phyloP scores from a whole-genome alignment of 2,113 vertebrate species.

The Rhombomys opimus region DNA sequence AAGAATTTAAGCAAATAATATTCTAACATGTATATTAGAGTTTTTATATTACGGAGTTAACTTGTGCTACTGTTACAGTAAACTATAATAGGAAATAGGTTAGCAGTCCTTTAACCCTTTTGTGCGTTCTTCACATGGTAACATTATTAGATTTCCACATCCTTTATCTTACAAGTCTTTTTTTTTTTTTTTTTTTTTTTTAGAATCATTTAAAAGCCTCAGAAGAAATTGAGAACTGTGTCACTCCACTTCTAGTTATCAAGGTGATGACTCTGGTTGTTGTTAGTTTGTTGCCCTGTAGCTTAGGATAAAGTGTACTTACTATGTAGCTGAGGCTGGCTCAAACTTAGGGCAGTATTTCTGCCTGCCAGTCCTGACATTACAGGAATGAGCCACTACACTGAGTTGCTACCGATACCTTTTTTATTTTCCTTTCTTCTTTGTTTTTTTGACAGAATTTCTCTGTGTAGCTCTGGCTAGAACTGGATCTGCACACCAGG shows the following conservation, averaged over 20 bases:
- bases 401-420: background rate
- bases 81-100: background rate
- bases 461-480: too few species aligned
- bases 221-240: background rate
- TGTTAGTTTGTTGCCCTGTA: background rate
- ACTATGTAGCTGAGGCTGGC: background rate
- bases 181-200: background rate
- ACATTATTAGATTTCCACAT: background rate
- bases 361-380: background rate
- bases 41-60: background rate
- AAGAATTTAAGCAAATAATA: slow-evolving; percentile 22
- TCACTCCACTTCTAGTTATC: background rate
- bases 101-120: background rate
- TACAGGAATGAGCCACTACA: background rate
- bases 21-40: slow-evolving; percentile 6
- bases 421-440: background rate
- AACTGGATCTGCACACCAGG: too few species aligned
- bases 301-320: background rate
- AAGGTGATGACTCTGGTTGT: background rate
- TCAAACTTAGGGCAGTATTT: background rate
- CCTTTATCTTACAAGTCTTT: background rate
- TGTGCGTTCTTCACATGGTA: background rate
- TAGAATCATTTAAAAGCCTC: background rate
- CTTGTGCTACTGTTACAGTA: background rate
- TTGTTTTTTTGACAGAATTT: too few species aligned